These are phyloP conservation scores for Lasioglossum calceatum DNA, from an alignment of 2,888 invertebrate genomes.

Conservation along the genomic window DNA sequence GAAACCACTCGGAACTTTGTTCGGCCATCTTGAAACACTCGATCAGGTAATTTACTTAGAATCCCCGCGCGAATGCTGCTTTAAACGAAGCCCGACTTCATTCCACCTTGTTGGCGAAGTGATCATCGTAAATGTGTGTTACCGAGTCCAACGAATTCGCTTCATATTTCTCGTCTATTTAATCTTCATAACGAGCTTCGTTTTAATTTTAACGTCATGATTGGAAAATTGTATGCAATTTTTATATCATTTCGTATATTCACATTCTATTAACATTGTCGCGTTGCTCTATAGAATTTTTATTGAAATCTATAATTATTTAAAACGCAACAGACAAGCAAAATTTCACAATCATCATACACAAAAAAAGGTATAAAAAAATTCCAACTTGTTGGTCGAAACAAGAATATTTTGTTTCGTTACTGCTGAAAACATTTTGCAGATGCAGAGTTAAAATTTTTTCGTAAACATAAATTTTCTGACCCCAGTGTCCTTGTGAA, in stretches of 20 bases:
- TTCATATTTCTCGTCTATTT: not conserved
- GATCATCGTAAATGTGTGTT: not conserved
- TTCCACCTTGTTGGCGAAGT: not conserved
- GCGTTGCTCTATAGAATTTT: not conserved
- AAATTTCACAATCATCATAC: not conserved
- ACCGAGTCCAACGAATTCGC: not conserved
- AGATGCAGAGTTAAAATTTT: not conserved
- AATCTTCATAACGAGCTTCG: not conserved
- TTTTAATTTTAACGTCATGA: not conserved
- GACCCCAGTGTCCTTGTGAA: not conserved
- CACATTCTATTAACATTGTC: not conserved
- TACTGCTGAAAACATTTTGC: not conserved
- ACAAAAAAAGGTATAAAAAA: not conserved
- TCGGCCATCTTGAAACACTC: conserved; percentile 15
- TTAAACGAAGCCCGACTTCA: not conserved
- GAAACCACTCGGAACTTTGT: conserved; percentile 16
- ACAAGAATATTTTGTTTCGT: not conserved
- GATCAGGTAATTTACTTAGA: conserved; percentile 24
- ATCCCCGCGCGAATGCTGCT: conserved; percentile 15
- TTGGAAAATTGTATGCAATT: not conserved
- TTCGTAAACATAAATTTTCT: not conserved
- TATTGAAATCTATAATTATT: not conserved
- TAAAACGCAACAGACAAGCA: not conserved
- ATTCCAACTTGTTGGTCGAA: not conserved
- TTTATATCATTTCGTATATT: not conserved